These are phyloP conservation scores for Urocynchramus pylzowi DNA, from an alignment of 2,113 vertebrate genomes.

Conservation along the genomic window DNA sequence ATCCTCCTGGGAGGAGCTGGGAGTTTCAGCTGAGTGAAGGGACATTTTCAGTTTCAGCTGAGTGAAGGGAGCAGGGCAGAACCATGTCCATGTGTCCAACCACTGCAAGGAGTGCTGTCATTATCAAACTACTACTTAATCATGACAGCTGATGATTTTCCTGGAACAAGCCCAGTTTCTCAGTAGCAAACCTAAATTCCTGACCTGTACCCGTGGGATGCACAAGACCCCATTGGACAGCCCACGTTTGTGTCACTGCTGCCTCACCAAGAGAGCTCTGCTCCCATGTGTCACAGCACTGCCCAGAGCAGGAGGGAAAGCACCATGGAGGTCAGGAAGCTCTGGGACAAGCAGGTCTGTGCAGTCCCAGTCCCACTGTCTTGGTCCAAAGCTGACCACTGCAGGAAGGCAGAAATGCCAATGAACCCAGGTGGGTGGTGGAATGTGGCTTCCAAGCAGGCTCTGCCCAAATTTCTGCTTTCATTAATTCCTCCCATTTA, in stretches of 20 bases:
- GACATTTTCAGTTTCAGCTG: rapidly evolving
- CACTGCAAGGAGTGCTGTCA: background rate
- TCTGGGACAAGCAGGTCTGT: background rate
- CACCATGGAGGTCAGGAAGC: background rate
- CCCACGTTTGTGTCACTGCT: rapidly evolving
- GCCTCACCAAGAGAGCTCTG: background rate
- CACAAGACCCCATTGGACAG: rapidly evolving
- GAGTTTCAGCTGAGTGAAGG: background rate
- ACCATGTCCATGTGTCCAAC: rapidly evolving
- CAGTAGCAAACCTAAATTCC: background rate
- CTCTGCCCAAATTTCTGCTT: background rate
- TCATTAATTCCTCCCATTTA: background rate
- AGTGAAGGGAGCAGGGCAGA: background rate
- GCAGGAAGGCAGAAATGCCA: background rate
- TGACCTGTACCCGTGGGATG: background rate
- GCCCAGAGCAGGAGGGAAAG: background rate
- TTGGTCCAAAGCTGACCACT: background rate
- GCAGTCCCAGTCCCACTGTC: background rate
- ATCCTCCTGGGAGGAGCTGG: background rate
- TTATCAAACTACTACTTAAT: background rate
- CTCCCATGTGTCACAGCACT: background rate
- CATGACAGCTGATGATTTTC: rapidly evolving
- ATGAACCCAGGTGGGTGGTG: rapidly evolving
- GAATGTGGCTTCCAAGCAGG: background rate
- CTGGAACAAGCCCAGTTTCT: background rate